Percentiles rank a stretch among this genome's conserved stretches.
These are phyloP conservation scores for Rotaria socialis DNA, from an alignment of 2,888 invertebrate species.

Conservation along the genomic window DNA sequence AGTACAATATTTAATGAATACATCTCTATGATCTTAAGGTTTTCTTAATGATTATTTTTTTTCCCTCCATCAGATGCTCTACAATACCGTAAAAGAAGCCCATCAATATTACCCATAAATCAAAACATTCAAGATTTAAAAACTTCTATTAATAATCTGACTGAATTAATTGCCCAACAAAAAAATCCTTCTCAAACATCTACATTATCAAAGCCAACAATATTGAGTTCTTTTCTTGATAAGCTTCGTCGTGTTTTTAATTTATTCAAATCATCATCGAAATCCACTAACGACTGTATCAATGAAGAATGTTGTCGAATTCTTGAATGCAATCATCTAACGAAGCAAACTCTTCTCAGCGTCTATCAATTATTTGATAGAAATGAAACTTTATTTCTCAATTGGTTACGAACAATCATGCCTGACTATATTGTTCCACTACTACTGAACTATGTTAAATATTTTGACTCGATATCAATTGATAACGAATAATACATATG, in stretches of 20 bases:
- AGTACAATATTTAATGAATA: background rate
- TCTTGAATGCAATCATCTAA: background rate
- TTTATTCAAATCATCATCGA: background rate
- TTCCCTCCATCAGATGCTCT: background rate
- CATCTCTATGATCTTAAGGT: no score
- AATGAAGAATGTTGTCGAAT: background rate
- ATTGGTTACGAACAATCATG: background rate
- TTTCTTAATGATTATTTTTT: no score
- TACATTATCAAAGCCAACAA: background rate
- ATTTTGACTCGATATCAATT: conserved; percentile 1
- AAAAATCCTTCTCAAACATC: background rate
- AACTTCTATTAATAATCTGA: background rate
- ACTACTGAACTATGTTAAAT: background rate
- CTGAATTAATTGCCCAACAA: background rate
- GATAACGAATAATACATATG: background rate
- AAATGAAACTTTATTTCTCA: conserved; percentile 6
- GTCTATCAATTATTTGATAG: background rate
- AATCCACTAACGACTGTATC: background rate
- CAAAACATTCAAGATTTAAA: background rate
- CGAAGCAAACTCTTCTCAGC: background rate
- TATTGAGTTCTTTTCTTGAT: background rate
- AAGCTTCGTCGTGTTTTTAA: background rate
- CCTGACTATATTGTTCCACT: background rate
- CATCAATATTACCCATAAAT: background rate
- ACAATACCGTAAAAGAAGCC: background rate